Evolutionary conservation across 2,888 invertebrate genomes (phyloP), one percentile per base, ranked within the genome.

Genomic region (Bugulina stolonifera): DNA sequence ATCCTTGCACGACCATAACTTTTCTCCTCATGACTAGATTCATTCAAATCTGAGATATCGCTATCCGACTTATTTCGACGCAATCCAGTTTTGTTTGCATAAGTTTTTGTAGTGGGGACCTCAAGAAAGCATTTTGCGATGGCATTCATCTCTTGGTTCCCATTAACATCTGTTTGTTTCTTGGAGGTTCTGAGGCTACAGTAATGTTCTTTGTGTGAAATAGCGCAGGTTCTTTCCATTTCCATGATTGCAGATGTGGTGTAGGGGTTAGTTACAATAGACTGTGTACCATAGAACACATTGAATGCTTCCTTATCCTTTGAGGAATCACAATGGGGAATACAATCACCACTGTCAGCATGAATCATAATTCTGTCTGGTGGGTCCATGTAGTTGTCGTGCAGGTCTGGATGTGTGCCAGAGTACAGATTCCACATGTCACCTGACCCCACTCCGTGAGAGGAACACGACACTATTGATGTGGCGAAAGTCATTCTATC

Each of bases 341-440:
- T 14, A 32, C 32, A 14, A 10, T 32, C 32, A 5, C 43, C 43
- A 10, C 32, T 64, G 64, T 22, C 32, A 2, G 64, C 5, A 64
- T 64, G 64, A 22, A 64, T 27, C 64, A 64, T 64, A n/a, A 64
- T 64, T 32, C n/a, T 27, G 29, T 32, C 32, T 1, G 64, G 64
- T 5, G 64, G 64, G n/a, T 64, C 64, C 64, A 64, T 64, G 64
- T 25, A 64, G 64, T 34, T 32, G 27, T 64, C 64, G 34, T 64
- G 29, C 32, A 64, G 32, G 34, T 64, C 64, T 34, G 64, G 64
- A 32, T 64, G 64, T 5, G 25, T 64, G 34, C 64, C 64, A 32
- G 64, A 2, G 32, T 64, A 64, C 64, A 64, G 32, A 32, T 64
- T 64, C 64, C 64, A 64, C 27, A 64, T 64, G 34, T 64, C 64